Percentiles rank a stretch among this genome's conserved stretches.
Conservation (phyloP, 2,113 vertebrate genomes). For the Sander vitreus region DNA sequence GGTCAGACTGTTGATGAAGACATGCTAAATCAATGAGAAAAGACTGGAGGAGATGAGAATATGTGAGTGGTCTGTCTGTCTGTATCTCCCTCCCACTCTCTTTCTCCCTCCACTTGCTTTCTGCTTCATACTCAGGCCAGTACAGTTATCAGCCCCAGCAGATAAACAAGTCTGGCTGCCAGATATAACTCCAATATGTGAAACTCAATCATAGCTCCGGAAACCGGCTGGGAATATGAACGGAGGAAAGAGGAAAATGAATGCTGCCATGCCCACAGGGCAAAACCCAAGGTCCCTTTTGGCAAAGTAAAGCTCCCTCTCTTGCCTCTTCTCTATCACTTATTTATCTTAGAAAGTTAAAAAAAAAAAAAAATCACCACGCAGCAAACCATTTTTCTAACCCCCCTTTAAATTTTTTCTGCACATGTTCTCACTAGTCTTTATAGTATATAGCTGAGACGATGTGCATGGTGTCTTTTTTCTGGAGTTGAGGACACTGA, state of each 20-base stretch:
- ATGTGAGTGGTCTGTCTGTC: constrained; percentile 68
- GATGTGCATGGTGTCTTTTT: constrained; percentile 71
- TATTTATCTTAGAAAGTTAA: constrained; percentile 77
- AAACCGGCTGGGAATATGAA: constrained; percentile 77
- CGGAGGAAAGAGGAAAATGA: constrained; percentile 78
- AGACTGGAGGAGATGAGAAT: constrained; percentile 79
- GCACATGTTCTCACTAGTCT: constrained; percentile 52
- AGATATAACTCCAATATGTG: constrained; percentile 84
- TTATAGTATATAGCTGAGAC: constrained; percentile 57
- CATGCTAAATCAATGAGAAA: constrained; percentile 79
- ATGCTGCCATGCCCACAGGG: constrained; percentile 82
- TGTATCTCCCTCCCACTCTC: constrained; percentile 67
- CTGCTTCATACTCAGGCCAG: constrained; percentile 60
- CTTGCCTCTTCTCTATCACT: constrained; percentile 70
- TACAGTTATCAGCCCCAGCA: constrained; percentile 78
- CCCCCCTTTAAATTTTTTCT: constrained; percentile 46
- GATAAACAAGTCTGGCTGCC: constrained; percentile 83
- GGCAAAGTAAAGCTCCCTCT: constrained; percentile 75
- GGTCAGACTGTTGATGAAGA: constrained; percentile 79
- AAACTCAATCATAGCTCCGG: constrained; percentile 83
- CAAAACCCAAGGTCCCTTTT: constrained; percentile 79
- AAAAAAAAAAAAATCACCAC: constrained; percentile 52
- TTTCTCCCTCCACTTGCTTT: constrained; percentile 62
- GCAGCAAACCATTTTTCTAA: constrained; percentile 48
- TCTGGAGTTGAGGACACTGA: constrained; percentile 73